Conservation (phyloP, 2,888 invertebrate genomes). For the Nudaria mundana region DNA sequence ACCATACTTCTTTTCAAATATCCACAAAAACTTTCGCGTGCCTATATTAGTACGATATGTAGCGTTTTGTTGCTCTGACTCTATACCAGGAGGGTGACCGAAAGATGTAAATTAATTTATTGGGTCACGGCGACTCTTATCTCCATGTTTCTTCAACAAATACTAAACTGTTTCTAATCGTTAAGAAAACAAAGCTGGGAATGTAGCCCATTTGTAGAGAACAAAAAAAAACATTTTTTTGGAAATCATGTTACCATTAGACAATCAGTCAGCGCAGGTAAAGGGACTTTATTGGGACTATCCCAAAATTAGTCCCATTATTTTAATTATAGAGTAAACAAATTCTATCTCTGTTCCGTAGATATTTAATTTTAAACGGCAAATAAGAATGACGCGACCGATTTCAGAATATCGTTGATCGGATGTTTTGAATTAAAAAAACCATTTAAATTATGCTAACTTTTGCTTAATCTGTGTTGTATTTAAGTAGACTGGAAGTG, state of each 20-base stretch:
- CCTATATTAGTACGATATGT: no score
- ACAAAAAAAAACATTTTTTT: slow-evolving; percentile 32
- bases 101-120: slow-evolving; percentile 45
- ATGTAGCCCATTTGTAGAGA: slow-evolving; percentile 25
- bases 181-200: slow-evolving; percentile 52
- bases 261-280: slow-evolving; percentile 68
- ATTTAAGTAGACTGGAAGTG: background rate
- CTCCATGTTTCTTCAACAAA: slow-evolving; percentile 50
- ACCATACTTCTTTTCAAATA: no score
- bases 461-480: no score
- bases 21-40: no score
- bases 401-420: slow-evolving; percentile 16
- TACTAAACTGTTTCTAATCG: slow-evolving; percentile 58
- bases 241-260: slow-evolving; percentile 51
- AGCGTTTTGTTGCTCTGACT: no score
- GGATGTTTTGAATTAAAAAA: slow-evolving; percentile 4
- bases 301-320: slow-evolving; percentile 68
- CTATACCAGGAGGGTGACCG: slow-evolving; percentile 3
- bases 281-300: slow-evolving; percentile 58
- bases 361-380: slow-evolving; percentile 29
- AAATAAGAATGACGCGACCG: slow-evolving; percentile 18
- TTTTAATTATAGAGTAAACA: slow-evolving; percentile 74
- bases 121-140: slow-evolving; percentile 42
- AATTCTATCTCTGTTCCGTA: slow-evolving; percentile 45
- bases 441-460: no score